Evolutionary conservation across 2,113 vertebrate species (phyloP).

Genomic region (Vidua chalybeata): DNA sequence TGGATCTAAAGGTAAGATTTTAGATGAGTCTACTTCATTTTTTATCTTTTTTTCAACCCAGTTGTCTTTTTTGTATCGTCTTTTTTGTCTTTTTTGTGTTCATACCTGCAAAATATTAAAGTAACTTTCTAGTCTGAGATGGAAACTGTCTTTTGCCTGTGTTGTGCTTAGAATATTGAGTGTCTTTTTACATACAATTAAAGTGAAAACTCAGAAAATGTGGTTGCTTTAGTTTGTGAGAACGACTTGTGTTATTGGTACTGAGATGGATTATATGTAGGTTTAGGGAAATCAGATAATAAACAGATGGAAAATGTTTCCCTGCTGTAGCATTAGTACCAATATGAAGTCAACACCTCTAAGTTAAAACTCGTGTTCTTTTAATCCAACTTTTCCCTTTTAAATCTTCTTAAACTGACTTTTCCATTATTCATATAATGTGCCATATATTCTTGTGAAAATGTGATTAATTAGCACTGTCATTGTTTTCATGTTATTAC

Average conservation of each 20-base stretch:
- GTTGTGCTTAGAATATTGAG: neutral
- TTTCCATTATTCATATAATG: neutral
- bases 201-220: neutral
- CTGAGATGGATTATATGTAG: neutral
- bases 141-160: neutral
- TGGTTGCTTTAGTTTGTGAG: neutral
- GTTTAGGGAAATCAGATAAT: neutral
- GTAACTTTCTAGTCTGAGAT: neutral
- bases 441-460: neutral
- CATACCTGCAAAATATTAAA: neutral
- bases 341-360: neutral
- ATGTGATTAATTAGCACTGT: neutral
- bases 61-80: neutral
- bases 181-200: neutral
- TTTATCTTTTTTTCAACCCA: neutral
- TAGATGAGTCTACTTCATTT: neutral
- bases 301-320: neutral
- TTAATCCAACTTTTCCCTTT: neutral
- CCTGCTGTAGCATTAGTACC: neutral
- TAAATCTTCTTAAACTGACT: neutral
- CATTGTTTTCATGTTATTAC: neutral
- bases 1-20: conserved; percentile 94
- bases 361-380: neutral
- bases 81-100: neutral
- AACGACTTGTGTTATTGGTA: neutral